Percentiles rank a stretch among this genome's conserved stretches.
phyloP scores from a whole-genome alignment of 2,113 vertebrate species.

The Aptenodytes patagonicus region DNA sequence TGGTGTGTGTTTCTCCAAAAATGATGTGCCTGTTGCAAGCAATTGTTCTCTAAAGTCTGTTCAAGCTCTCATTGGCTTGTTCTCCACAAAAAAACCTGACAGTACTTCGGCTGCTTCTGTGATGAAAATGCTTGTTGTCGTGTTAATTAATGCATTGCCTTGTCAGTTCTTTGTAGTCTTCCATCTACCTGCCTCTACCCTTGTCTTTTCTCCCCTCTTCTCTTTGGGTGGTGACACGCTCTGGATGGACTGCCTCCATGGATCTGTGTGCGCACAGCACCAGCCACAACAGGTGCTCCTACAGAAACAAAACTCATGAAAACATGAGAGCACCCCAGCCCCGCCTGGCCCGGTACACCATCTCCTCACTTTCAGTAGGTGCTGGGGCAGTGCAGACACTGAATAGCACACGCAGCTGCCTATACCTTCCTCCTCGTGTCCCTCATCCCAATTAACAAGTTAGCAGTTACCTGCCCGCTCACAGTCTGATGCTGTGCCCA shows the following conservation, averaged over 20 bases:
- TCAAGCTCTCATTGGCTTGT: background rate
- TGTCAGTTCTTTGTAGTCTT: background rate
- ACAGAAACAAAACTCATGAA: background rate
- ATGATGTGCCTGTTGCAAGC: background rate
- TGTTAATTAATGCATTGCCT: background rate
- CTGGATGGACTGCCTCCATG: background rate
- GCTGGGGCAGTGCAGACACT: background rate
- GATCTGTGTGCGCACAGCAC: background rate
- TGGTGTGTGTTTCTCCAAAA: background rate
- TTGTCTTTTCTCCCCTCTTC: background rate
- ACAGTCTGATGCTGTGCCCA: background rate
- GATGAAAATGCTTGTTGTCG: background rate
- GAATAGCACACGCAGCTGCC: background rate
- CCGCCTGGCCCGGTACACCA: fast-evolving
- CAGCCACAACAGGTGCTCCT: background rate
- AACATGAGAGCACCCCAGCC: background rate
- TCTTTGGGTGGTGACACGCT: background rate
- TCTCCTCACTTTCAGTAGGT: background rate
- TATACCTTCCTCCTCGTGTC: fast-evolving
- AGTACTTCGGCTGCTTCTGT: background rate
- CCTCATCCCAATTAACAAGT: background rate
- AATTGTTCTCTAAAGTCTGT: background rate
- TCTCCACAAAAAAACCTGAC: background rate
- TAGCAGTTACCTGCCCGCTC: background rate
- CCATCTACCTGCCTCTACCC: background rate